Percentiles rank a stretch among this genome's conserved stretches.
These are phyloP conservation scores for Opisthocomus hoazin DNA, from an alignment of 2,113 vertebrate genomes.

Conservation along the genomic window DNA sequence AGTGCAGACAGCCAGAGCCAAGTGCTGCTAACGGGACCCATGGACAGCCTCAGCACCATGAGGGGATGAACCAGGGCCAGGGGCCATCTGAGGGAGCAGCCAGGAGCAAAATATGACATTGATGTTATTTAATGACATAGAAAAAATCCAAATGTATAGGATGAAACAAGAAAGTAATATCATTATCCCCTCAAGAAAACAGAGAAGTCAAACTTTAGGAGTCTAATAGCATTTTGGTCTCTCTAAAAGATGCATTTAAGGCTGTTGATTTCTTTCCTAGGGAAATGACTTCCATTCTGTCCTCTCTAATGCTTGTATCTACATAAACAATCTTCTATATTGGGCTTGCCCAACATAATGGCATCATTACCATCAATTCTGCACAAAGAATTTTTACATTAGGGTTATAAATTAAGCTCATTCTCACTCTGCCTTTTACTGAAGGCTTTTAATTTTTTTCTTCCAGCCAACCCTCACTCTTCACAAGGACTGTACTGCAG, in stretches of 20 bases:
- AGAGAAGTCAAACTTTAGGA: background rate
- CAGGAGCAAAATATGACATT: background rate
- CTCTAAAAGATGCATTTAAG: background rate
- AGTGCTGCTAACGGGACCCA: background rate
- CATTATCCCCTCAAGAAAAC: background rate
- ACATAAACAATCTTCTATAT: background rate
- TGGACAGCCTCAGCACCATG: rapidly evolving
- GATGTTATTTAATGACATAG: background rate
- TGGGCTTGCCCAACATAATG: background rate
- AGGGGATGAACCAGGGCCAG: background rate
- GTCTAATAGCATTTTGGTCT: background rate
- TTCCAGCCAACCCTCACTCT: background rate
- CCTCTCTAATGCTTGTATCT: background rate
- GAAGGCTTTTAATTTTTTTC: background rate
- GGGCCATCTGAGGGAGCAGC: background rate
- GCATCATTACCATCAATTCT: constrained; percentile 4
- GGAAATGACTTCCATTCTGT: background rate
- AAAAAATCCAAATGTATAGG: background rate
- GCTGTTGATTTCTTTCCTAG: background rate
- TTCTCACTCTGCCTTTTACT: background rate
- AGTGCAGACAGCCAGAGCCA: background rate
- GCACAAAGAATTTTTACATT: background rate
- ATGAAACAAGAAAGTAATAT: background rate
- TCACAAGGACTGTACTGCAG: background rate
- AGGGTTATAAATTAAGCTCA: constrained; percentile 31